These are phyloP conservation scores for Abscondita cerata DNA, from an alignment of 2,888 invertebrate genomes.

Conservation along the genomic window DNA sequence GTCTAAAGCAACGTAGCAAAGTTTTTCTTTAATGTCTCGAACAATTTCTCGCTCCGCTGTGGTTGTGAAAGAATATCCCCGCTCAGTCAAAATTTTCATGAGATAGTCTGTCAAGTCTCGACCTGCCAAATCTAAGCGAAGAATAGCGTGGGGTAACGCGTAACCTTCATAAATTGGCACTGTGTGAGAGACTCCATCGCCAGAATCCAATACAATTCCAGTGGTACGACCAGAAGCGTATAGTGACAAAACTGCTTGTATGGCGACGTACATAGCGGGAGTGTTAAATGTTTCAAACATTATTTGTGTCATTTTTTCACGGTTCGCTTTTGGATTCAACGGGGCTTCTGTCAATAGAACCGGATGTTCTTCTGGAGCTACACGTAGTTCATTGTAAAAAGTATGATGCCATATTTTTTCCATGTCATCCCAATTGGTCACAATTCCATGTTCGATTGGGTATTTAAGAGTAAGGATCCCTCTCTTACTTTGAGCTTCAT, in stretches of 20 bases:
- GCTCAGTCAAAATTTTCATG: constrained; percentile 57
- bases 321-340: constrained; percentile 78
- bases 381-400: constrained; percentile 81
- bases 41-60: constrained; percentile 58
- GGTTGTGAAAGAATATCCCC: constrained; percentile 57
- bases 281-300: constrained; percentile 69
- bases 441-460: constrained; percentile 80
- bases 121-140: constrained; percentile 57
- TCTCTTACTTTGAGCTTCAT: constrained; percentile 65
- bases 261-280: constrained; percentile 72
- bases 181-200: constrained; percentile 76
- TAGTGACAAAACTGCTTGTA: constrained; percentile 75
- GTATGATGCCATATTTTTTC: constrained; percentile 89
- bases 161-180: constrained; percentile 77
- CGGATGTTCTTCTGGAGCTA: constrained; percentile 82
- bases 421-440: constrained; percentile 87
- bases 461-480: constrained; percentile 68
- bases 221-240: constrained; percentile 78
- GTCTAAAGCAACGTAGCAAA: constrained; percentile 76
- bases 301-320: constrained; percentile 79
- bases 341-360: constrained; percentile 83
- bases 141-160: constrained; percentile 56
- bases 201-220: constrained; percentile 75
- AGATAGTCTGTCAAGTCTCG: constrained; percentile 56
- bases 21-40: constrained; percentile 68